Base-by-base conservation (phyloP, 64 coral and sea anemone genomes). In the Anthopleura sola region DNA sequence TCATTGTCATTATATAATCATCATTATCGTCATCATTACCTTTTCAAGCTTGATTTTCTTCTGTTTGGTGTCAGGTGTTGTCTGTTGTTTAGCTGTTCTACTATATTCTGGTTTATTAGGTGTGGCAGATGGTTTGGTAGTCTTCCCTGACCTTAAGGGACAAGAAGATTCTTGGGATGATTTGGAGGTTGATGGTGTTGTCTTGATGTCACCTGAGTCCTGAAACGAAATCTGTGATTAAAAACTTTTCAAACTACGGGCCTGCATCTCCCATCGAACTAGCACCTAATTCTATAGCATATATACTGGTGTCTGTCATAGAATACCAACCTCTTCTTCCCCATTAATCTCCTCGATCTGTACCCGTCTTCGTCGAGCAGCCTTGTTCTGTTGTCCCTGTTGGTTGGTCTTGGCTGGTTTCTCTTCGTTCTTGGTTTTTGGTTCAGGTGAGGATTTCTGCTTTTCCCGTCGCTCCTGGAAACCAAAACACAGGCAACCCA, bases 401-500 rank as follows among this genome's bases (percentile, higher is more conserved):
- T 78, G 36, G 31, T 84, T 85, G 36, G 74, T 78, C 75, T 83
- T 44, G 50, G 1, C 40, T 7, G 58, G 58, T 74, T 74, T 75
- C 20, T 56, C 14, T 28, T 78, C 28, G 29, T 79, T 75, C 34
- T 84, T 78, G 6, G 71, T 60, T 49, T 78, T 89, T 24, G 26
- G 29, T 60, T 88, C 37, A 20, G 29, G 6, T 18, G 46, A 38
- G 3, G 82, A 39, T 53, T 40, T 60, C 24, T 90, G 39, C 24
- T 68, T 77, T 18, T 83, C 46, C 29, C 87, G 60, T n/a, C 87
- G 79, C 62, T 89, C 87, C 87, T 89, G 33, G 21, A 71, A 23
- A 39, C 16, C n/a, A 37, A 36, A 26, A 36, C 7, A 53, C 49
- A 46, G 1, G 16, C 31, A 32, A 21, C 68, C 74, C 24, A 48